Evolutionary conservation across 2,797 vertebrate species (phyloP).

Genomic region (Enteromius anoplus): DNA sequence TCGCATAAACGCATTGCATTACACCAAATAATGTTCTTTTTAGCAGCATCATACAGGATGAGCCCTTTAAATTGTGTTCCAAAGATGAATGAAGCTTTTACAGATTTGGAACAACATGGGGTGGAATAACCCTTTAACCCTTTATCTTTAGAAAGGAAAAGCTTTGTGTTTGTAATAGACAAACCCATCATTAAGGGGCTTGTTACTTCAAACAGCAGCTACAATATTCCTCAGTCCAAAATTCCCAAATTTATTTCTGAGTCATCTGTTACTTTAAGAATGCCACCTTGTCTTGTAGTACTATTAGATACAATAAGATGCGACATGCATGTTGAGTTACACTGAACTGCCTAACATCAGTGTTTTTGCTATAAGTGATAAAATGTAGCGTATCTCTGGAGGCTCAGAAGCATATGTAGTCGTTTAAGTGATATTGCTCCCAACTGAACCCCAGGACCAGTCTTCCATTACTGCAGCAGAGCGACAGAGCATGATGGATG

Average conservation of each 20-base stretch:
- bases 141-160: background rate
- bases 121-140: background rate
- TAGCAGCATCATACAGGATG: too few species aligned
- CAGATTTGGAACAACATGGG: too few species aligned
- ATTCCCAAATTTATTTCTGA: background rate
- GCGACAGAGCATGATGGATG: conserved; percentile 33
- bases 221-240: background rate
- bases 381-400: background rate
- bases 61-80: too few species aligned
- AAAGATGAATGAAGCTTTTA: too few species aligned
- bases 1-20: too few species aligned
- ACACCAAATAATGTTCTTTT: too few species aligned
- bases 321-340: background rate
- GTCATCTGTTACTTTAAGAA: background rate
- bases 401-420: conserved; percentile 28
- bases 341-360: background rate
- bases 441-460: conserved; percentile 14
- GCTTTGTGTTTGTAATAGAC: background rate
- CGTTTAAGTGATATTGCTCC: conserved; percentile 33
- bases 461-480: conserved; percentile 18
- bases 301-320: background rate
- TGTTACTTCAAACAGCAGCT: too few species aligned
- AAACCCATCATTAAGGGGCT: background rate
- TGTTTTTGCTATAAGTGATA: background rate
- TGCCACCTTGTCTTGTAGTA: background rate